These are phyloP conservation scores for Caenorhabditis sp. DNA, from an alignment of 2,888 invertebrate species.

Conservation along the genomic window DNA sequence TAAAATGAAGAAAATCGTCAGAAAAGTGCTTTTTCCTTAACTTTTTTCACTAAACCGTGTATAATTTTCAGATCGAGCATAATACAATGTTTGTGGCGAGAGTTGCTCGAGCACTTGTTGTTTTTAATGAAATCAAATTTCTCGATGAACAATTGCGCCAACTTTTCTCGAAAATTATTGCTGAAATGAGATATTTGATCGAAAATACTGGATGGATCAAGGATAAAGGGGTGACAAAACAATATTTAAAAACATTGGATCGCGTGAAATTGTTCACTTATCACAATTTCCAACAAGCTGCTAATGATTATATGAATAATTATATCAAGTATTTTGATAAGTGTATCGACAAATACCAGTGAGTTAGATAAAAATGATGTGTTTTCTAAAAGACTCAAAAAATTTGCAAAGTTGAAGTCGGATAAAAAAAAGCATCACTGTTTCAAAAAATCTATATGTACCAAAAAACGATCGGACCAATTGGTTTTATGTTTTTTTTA, in stretches of 20 bases:
- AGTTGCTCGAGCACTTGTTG: neutral
- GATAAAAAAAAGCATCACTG: no score
- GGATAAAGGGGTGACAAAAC: neutral
- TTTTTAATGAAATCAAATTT: neutral
- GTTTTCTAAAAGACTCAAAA: neutral
- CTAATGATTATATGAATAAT: neutral
- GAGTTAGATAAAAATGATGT: neutral
- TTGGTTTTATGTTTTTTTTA: no score
- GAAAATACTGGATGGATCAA: conserved; percentile 10
- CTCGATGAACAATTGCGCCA: conserved; percentile 1
- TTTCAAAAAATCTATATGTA: no score
- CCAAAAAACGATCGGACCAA: no score
- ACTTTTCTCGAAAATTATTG: conserved; percentile 9
- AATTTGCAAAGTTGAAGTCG: no score
- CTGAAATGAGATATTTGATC: neutral
- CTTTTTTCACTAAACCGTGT: no score
- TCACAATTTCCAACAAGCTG: neutral
- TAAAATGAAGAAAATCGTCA: no score
- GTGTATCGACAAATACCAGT: neutral
- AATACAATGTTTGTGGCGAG: neutral
- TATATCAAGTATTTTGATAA: neutral
- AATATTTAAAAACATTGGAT: conserved; percentile 7
- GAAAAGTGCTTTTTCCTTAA: no score
- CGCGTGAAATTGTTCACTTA: conserved; percentile 11
- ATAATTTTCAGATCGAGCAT: neutral